Conservation (phyloP, 2,888 invertebrate species). For the Amphiduros pacificus region DNA sequence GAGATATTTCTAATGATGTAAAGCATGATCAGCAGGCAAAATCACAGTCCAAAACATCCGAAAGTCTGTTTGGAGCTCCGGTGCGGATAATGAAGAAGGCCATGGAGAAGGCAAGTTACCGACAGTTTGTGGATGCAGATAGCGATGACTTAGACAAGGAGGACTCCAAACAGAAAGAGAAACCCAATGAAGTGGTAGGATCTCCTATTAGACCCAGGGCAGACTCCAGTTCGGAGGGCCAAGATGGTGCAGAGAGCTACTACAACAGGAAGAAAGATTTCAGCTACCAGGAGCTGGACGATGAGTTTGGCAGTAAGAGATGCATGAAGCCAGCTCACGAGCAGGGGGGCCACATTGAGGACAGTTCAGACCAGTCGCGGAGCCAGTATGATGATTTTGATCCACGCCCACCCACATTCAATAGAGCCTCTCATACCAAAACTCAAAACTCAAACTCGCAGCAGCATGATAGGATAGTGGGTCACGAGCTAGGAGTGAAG, state of each 20-base stretch:
- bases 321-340: conserved; percentile 12
- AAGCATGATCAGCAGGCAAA: conserved; percentile 4
- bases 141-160: conserved; percentile 44
- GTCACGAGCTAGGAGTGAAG: conserved; percentile 76
- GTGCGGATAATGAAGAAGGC: conserved; percentile 45
- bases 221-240: conserved; percentile 53
- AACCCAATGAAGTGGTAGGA: not conserved
- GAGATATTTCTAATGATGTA: not conserved
- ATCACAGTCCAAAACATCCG: conserved; percentile 28
- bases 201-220: conserved; percentile 7
- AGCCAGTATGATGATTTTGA: conserved; percentile 12
- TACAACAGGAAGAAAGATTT: conserved; percentile 44
- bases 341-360: conserved; percentile 1
- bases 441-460: conserved; percentile 1
- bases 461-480: conserved; percentile 64
- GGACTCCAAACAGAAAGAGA: not conserved
- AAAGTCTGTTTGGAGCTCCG: conserved; percentile 36
- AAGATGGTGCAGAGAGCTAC: conserved; percentile 56
- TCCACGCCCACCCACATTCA: not conserved
- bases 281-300: conserved; percentile 52
- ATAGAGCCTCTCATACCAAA: conserved; percentile 2
- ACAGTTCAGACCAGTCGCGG: conserved; percentile 15
- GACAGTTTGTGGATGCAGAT: conserved; percentile 67
- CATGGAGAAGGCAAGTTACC: conserved; percentile 72
- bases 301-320: conserved; percentile 50